phyloP scores from a whole-genome alignment of 1,140 invertebrate genomes.

The Cotesia typhae region DNA sequence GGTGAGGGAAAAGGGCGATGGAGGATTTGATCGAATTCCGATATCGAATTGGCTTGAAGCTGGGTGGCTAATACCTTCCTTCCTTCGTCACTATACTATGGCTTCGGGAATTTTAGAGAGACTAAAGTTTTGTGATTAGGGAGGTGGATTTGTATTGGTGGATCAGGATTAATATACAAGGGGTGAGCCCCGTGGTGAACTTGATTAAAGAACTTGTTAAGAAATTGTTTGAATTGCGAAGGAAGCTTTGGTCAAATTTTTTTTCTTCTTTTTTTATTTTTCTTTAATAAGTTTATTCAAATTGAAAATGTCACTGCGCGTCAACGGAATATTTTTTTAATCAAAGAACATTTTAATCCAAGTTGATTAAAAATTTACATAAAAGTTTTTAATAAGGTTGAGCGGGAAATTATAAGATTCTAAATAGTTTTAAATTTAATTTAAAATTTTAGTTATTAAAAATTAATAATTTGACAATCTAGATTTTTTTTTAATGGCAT shows the following conservation, averaged over 20 bases:
- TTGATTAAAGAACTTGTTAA: constrained; percentile 37
- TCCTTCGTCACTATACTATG: constrained; percentile 1
- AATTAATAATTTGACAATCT: too few species aligned
- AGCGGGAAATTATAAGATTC: too few species aligned
- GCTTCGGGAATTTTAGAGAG: constrained; percentile 38
- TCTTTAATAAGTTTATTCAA: background rate
- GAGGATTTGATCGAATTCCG: constrained; percentile 63
- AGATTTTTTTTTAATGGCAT: too few species aligned
- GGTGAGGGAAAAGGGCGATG: constrained; percentile 29
- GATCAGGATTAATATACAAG: constrained; percentile 19
- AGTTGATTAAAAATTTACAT: too few species aligned
- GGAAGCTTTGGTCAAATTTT: background rate
- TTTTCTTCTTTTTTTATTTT: constrained; percentile 3
- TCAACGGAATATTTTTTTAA: too few species aligned
- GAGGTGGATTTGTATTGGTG: constrained; percentile 24
- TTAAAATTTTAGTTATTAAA: too few species aligned
- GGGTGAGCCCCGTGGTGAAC: background rate
- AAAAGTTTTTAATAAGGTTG: too few species aligned
- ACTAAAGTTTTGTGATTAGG: constrained; percentile 36
- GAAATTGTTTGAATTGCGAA: background rate
- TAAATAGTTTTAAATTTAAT: too few species aligned
- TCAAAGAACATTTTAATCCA: too few species aligned
- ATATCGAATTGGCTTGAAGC: constrained; percentile 57
- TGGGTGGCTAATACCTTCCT: constrained; percentile 11
- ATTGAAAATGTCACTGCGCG: background rate